Percentiles rank a stretch among this genome's conserved stretches.
These are phyloP conservation scores for Parambassis ranga DNA, from an alignment of 2,797 vertebrate species.

Conservation along the genomic window DNA sequence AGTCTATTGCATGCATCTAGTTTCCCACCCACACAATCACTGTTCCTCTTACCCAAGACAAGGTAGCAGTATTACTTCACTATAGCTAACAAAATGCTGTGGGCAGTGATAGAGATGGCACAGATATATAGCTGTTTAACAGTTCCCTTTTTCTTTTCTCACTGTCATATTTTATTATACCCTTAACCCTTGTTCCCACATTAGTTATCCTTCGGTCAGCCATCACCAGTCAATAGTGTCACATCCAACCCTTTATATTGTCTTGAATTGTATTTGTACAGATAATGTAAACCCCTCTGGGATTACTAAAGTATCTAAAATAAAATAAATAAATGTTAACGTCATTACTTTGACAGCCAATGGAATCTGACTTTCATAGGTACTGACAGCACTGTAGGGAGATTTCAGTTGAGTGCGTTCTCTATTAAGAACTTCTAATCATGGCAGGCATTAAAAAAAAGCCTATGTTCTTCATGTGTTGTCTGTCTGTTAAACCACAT, in stretches of 20 bases:
- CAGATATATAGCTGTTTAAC: neutral
- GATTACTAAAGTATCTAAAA: too few species aligned
- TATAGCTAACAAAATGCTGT: constrained; percentile 8
- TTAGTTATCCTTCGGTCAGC: too few species aligned
- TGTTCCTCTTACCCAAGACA: neutral
- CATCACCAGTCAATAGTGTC: too few species aligned
- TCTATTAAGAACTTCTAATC: neutral
- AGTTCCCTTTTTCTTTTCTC: neutral
- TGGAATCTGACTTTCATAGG: constrained; percentile 17
- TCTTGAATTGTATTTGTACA: constrained; percentile 1
- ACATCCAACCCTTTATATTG: neutral
- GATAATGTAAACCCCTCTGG: too few species aligned
- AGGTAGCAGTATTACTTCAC: constrained; percentile 1
- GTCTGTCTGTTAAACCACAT: too few species aligned
- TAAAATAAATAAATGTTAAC: too few species aligned
- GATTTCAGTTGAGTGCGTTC: neutral
- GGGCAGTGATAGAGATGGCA: neutral
- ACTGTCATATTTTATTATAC: too few species aligned
- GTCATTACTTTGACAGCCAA: constrained; percentile 31
- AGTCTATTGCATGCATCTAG: neutral
- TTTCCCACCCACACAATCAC: constrained; percentile 1
- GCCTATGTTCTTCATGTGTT: neutral
- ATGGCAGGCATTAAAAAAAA: neutral
- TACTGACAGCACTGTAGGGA: constrained; percentile 5
- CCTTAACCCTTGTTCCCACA: too few species aligned